phyloP scores from a whole-genome alignment of 2,113 vertebrate species.

The Mustelus asterias region DNA sequence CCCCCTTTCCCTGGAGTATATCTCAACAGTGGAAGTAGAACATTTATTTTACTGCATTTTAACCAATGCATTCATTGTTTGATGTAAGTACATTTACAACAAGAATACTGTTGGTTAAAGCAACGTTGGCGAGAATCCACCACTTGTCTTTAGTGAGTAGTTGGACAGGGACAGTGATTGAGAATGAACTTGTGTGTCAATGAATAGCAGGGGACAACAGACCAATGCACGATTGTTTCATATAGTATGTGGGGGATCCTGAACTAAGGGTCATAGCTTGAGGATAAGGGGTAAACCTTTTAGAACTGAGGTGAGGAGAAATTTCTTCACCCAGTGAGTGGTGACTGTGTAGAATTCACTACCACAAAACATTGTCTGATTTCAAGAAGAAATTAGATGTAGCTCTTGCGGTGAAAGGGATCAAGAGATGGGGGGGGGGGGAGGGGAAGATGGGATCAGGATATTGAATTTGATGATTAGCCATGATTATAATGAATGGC shows the following conservation, averaged over 20 bases:
- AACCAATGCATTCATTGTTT: neutral
- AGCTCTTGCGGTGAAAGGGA: no score
- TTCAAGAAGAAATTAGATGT: no score
- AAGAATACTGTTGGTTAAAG: neutral
- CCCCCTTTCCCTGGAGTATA: neutral
- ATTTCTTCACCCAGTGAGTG: no score
- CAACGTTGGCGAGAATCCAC: neutral
- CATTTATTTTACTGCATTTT: neutral
- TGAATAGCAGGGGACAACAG: neutral
- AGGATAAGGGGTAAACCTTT: no score
- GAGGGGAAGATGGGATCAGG: no score
- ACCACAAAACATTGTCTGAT: no score
- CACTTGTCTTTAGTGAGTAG: neutral
- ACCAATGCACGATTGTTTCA: neutral
- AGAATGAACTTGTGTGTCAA: neutral
- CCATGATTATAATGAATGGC: no score
- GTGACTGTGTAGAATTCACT: no score
- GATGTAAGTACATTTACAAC: neutral
- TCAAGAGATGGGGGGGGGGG: no score
- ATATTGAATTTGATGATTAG: no score
- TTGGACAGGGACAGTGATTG: neutral
- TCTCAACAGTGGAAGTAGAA: neutral
- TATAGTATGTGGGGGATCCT: neutral
- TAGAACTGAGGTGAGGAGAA: no score
- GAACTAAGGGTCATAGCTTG: no score